A percentile compares a stretch with the other conserved stretches of the same genome.
phyloP scores from a whole-genome alignment of 2,888 invertebrate genomes.

The Iphiclides podalirius region DNA sequence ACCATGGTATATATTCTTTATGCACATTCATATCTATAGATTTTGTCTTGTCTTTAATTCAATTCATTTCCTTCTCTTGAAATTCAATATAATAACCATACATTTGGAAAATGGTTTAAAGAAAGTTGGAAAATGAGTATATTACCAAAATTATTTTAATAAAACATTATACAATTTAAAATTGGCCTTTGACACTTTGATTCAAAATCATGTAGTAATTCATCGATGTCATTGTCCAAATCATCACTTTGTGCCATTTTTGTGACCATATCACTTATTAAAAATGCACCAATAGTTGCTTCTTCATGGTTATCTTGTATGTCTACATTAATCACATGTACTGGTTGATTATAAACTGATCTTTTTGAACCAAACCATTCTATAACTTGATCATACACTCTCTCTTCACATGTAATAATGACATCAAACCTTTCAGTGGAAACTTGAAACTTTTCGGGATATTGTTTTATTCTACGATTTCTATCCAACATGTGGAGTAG shows the following conservation, averaged over 20 bases:
- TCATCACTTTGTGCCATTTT: conserved; percentile 94
- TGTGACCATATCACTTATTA: conserved; percentile 96
- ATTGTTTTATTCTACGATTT: conserved; percentile 95
- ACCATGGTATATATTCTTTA: too few species aligned
- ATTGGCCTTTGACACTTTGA: conserved; percentile 91
- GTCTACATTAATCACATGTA: conserved; percentile 98
- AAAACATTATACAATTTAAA: conserved; percentile 96
- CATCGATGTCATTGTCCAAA: conserved; percentile 98
- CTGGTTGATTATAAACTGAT: conserved; percentile 90
- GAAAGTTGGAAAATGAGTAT: neutral
- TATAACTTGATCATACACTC: conserved; percentile 98
- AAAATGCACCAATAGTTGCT: conserved; percentile 98
- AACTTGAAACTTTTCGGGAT: conserved; percentile 96
- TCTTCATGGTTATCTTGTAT: conserved; percentile 99
- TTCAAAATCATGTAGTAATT: conserved; percentile 96
- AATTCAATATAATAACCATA: neutral
- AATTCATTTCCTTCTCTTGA: neutral
- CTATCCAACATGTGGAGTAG: conserved; percentile 98
- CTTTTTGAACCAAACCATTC: conserved; percentile 93
- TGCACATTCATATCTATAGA: too few species aligned
- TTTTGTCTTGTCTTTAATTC: too few species aligned
- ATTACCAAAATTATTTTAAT: conserved; percentile 67
- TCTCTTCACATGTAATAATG: conserved; percentile 97
- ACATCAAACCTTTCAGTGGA: conserved; percentile 95
- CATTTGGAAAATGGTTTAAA: neutral